Evolutionary conservation across 2,888 invertebrate genomes (phyloP).

Genomic region (Cloeon dipterum): DNA sequence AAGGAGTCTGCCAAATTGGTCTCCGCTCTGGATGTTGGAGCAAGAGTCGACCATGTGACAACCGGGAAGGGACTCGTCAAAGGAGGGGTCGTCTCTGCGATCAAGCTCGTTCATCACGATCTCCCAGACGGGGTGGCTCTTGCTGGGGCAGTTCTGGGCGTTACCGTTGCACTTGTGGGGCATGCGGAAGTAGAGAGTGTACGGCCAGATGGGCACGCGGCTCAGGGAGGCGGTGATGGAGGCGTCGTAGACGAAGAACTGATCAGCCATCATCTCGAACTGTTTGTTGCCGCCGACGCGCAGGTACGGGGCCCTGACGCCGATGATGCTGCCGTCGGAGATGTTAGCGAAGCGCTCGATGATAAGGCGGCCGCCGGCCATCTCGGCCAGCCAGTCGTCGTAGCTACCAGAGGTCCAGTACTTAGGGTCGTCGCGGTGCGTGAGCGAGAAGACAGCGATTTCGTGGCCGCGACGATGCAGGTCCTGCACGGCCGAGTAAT

Average conservation of each 20-base stretch:
- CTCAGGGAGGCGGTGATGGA: conserved; percentile 74
- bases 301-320: conserved; percentile 68
- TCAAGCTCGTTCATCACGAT: conserved; percentile 92
- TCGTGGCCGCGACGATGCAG: conserved; percentile 76
- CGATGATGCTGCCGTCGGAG: conserved; percentile 75
- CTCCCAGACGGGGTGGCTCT: conserved; percentile 83
- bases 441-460: conserved; percentile 76
- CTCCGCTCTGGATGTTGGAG: conserved; percentile 76
- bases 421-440: conserved; percentile 77
- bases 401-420: conserved; percentile 75
- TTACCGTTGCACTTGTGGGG: conserved; percentile 89
- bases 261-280: conserved; percentile 93
- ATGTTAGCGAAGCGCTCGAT: conserved; percentile 77
- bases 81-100: conserved; percentile 78
- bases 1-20: conserved; percentile 70
- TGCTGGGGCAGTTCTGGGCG: conserved; percentile 74
- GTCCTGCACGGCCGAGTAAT: conserved; percentile 70
- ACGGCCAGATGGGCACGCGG: conserved; percentile 89
- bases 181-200: conserved; percentile 90
- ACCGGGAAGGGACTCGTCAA: conserved; percentile 81
- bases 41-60: conserved; percentile 90
- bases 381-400: conserved; percentile 84
- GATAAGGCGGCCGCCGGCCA: conserved; percentile 76
- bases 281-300: conserved; percentile 84
- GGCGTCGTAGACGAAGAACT: conserved; percentile 84